Base-by-base conservation (phyloP, 2,113 vertebrate genomes). In the Dissostichus mawsoni region DNA sequence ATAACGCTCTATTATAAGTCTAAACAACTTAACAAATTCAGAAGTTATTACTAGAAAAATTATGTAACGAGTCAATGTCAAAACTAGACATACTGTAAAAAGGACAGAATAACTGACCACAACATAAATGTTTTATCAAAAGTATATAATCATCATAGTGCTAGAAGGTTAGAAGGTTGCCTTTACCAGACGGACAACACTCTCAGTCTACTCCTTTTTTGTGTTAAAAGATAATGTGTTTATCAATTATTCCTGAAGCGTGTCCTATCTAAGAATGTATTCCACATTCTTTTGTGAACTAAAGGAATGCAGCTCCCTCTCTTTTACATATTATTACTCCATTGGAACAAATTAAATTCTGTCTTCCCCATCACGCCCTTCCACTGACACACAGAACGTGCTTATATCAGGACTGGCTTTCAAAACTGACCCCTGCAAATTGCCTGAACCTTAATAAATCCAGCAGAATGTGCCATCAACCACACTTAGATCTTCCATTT, bases 361-460 rank as follows among this genome's bases (percentile, higher is more conserved):
- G 13, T 47, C 14, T 36, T 41, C 56, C 6, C 23, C 25, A 13
- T 53, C 53, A 45, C 18, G 18, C 18, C 11, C 25, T 68, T 41
- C 52, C 11, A 57, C 78, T 68, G 75, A 50, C 10, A 11, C 36
- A 47, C 23, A 73, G 14, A 41, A 12, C 0, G 0, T 51, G 45
- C 13, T 5, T 55, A 58, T 58, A 67, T 71, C 55, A 48, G 48
- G 11, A 13, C 25, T 41, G 62, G n/a, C 64, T 80, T 69, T 36
- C 5, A 74, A 62, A 78, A 69, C 44, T 51, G 12, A 68, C 73
- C 69, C 10, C 48, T 74, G 57, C 18, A 78, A 81, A 77, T 81
- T 70, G 33, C 10, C 3, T 50, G 58, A 63, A 76, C 4, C 25
- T 53, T 8, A n/a, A 53, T 71, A 36, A 62, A 71, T 76, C 76